Base-by-base conservation (phyloP, 2,888 invertebrate species). In the Orchesella flavescens region DNA sequence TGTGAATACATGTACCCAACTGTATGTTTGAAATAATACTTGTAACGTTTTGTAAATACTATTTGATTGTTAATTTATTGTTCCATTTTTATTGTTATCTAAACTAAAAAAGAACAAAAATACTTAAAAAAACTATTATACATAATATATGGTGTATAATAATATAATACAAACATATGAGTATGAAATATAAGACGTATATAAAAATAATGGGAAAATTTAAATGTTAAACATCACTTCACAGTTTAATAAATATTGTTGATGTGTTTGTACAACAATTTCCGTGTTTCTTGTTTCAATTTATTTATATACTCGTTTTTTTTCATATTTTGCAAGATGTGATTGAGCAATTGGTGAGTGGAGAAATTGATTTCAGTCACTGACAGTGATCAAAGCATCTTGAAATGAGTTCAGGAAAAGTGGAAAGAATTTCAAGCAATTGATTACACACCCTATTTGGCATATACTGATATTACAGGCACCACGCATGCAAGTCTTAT, bases 201-300 rank as follows among this genome's bases (percentile, higher is more conserved):
- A 49, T 49, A 15, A n/a, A 44, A 44, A 49, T 3, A 7, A 49
- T 15, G 49, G 12, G 49, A 3, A 49, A 49, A 49, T n/a, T 49
- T 49, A 7, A 49, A 49, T 49, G 49, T 49, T 49, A n/a, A 49
- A 49, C 19, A 61, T 65, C 65, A 65, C 23, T 49, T 49, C 49
- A 61, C 65, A 65, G 44, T 65, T 65, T 34, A 65, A 65, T 65
- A 68, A 49, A 68, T 49, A 21, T 68, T 59, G 59, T 59, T 68
- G 68, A 68, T 68, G 68, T 68, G 49, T 68, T 68, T 68, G 21
- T 49, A 63, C 34, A 34, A 63, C 17, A 63, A 63, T 34, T 15
- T 23, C n/a, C 24, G 63, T 21, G 10, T 34, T 2, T 9, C 34
- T 2, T 63, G 63, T 24, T n/a, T 9, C 63, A 63, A 13, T 34